phyloP scores from a whole-genome alignment of 2,113 vertebrate species.

The Ophthalmolycus amberensis region DNA sequence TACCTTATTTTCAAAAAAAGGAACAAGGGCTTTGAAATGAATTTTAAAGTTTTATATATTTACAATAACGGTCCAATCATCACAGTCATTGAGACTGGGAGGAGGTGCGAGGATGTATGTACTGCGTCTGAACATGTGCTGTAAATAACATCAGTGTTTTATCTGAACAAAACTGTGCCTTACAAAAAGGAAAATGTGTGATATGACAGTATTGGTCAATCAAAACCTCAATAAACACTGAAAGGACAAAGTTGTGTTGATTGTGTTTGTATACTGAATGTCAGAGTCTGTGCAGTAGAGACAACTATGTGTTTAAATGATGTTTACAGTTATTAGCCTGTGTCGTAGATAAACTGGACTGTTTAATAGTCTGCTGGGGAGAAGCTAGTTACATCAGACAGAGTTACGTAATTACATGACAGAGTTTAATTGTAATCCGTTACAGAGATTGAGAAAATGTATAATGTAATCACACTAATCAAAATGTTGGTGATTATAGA shows the following conservation, averaged over 20 bases:
- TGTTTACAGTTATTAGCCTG: neutral
- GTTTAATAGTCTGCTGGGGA: neutral
- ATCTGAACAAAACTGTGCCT: slow-evolving; percentile 80
- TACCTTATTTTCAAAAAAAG: slow-evolving; percentile 43
- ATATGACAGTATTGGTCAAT: slow-evolving; percentile 71
- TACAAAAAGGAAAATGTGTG: slow-evolving; percentile 64
- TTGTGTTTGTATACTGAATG: neutral
- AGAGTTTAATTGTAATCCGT: no score
- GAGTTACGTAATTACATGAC: neutral
- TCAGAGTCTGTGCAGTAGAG: neutral
- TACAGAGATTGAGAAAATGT: no score
- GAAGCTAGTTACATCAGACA: neutral
- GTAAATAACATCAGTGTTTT: slow-evolving; percentile 74
- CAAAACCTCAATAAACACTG: slow-evolving; percentile 71
- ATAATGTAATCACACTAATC: no score
- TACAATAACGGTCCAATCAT: slow-evolving; percentile 45
- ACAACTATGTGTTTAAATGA: neutral
- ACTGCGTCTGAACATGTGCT: slow-evolving; percentile 58
- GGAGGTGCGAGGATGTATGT: slow-evolving; percentile 29
- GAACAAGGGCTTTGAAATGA: slow-evolving; percentile 66
- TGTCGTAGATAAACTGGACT: neutral
- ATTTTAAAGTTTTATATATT: slow-evolving; percentile 60
- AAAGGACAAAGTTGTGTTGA: slow-evolving; percentile 41
- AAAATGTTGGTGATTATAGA: neutral
- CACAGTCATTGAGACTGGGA: slow-evolving; percentile 37